Conservation (phyloP, 2,113 vertebrate species). For the Larimichthys polyactis region DNA sequence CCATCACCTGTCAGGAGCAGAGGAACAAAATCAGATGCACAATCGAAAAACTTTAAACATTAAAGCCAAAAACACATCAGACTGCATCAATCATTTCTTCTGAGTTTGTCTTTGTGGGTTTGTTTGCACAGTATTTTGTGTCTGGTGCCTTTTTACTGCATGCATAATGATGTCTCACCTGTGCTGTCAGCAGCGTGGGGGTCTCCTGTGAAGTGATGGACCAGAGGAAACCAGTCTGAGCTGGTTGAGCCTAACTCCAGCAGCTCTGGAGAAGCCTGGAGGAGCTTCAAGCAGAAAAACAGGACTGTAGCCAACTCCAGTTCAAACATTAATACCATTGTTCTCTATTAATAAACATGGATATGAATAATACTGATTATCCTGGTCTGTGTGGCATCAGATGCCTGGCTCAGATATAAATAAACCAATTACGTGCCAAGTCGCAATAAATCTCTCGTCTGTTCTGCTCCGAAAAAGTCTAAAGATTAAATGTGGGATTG, state of each 20-base stretch:
- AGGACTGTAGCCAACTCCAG: background rate
- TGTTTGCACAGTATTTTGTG: background rate
- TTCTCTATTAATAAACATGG: constrained; percentile 1
- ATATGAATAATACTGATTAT: background rate
- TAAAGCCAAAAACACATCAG: background rate
- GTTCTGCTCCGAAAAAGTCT: background rate
- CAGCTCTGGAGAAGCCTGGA: constrained; percentile 88
- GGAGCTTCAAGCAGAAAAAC: constrained; percentile 79
- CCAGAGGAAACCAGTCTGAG: constrained; percentile 81
- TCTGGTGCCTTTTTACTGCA: too few species aligned
- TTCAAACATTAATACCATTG: background rate
- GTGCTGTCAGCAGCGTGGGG: constrained; percentile 62
- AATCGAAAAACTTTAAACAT: too few species aligned
- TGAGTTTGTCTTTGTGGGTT: background rate
- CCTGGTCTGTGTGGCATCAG: background rate
- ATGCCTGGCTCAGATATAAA: background rate
- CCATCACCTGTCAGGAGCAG: constrained; percentile 54
- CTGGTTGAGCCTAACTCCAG: constrained; percentile 83
- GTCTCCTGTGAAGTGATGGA: constrained; percentile 77
- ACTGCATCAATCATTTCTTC: background rate
- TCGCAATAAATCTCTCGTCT: background rate
- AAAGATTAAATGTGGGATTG: background rate
- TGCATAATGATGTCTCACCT: constrained; percentile 75
- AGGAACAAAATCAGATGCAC: background rate
- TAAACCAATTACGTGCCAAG: background rate